phyloP scores from a whole-genome alignment of 2,797 vertebrate species.

The Liasis olivaceus region DNA sequence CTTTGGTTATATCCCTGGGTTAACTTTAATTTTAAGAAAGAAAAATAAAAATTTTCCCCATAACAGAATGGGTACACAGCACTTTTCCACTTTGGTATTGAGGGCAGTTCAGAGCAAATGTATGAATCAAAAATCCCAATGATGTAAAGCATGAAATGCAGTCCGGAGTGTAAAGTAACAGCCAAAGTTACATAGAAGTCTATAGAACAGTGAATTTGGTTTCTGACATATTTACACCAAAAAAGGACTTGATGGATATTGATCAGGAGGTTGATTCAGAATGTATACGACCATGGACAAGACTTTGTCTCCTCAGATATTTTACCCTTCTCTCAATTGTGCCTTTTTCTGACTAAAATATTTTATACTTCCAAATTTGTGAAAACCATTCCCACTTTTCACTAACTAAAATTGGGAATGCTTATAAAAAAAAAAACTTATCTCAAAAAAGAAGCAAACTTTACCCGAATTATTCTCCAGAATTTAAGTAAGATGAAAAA shows the following conservation, averaged over 20 bases:
- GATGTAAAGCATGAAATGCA: not conserved
- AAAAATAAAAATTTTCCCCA: not conserved
- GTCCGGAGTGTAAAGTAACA: not conserved
- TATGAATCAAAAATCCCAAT: not conserved
- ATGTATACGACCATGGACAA: too few species aligned
- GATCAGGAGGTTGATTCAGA: too few species aligned
- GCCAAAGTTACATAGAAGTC: not conserved
- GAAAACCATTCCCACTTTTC: not conserved
- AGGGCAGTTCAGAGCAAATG: not conserved
- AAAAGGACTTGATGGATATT: too few species aligned
- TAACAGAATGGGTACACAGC: not conserved
- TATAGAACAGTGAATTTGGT: not conserved
- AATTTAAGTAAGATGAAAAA: not conserved
- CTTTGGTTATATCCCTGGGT: not conserved
- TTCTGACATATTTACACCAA: not conserved
- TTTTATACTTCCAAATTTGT: rapidly evolving
- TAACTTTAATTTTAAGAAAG: not conserved
- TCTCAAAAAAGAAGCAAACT: not conserved
- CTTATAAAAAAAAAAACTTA: not conserved
- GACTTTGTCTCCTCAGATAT: not conserved
- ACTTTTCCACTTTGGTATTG: not conserved
- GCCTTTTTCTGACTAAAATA: not conserved
- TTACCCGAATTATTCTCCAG: not conserved
- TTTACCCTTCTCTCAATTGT: not conserved
- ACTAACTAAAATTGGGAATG: not conserved